Conservation (phyloP, 2,797 vertebrate genomes). For the Gallirallus australis region DNA sequence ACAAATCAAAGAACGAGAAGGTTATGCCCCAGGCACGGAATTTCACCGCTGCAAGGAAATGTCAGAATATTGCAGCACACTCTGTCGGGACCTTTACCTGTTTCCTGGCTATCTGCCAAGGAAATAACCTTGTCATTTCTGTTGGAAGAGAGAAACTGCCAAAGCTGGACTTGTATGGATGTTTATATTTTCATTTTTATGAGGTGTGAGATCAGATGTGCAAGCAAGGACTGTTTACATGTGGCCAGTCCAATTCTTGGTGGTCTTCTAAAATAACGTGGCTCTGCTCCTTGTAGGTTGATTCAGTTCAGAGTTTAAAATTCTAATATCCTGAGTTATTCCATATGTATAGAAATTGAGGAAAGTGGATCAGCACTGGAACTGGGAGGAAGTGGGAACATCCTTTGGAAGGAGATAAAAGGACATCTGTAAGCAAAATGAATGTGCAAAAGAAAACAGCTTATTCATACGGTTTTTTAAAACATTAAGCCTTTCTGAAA, state of each 20-base stretch:
- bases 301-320: slow-evolving; percentile 2
- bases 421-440: not conserved
- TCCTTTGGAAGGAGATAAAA: not conserved
- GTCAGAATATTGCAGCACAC: slow-evolving; percentile 96
- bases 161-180: not conserved
- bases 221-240: not conserved
- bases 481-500: not conserved
- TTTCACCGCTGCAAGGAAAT: slow-evolving; percentile 99
- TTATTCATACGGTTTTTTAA: not conserved
- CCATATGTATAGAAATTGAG: not conserved
- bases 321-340: not conserved
- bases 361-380: not conserved
- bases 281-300: not conserved
- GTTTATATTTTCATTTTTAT: not conserved
- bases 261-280: not conserved
- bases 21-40: slow-evolving; percentile 91
- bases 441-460: not conserved
- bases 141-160: not conserved
- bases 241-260: not conserved
- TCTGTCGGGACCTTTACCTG: slow-evolving; percentile 93
- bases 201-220: not conserved
- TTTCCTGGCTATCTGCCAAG: slow-evolving; percentile 88
- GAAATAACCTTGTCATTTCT: slow-evolving; percentile 32
- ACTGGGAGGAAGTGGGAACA: not conserved
- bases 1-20: slow-evolving; percentile 92